Conservation (phyloP, 2,797 vertebrate genomes). For the Coracias cyanogaster region DNA sequence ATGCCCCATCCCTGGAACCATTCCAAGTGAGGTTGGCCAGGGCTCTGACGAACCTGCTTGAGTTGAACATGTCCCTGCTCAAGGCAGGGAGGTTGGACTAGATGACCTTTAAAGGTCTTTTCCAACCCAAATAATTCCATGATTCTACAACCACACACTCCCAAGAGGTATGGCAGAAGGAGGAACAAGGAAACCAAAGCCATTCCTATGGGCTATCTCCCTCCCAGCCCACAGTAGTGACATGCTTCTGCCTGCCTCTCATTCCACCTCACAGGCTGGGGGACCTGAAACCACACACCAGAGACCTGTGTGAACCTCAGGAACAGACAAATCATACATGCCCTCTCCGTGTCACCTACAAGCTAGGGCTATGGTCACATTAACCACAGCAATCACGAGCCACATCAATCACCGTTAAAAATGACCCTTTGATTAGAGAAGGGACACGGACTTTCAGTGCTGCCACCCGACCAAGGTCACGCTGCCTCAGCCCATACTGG, state of each 20-base stretch:
- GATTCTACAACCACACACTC: not conserved
- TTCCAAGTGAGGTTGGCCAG: not conserved
- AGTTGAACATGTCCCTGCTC: not conserved
- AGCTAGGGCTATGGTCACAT: not conserved
- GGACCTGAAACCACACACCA: accelerated
- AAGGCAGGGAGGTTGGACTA: not conserved
- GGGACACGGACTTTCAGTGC: not conserved
- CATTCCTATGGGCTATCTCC: not conserved
- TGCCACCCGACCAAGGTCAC: not conserved
- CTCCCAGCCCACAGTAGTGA: accelerated
- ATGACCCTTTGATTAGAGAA: not conserved
- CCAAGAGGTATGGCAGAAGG: not conserved
- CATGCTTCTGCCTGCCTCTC: accelerated
- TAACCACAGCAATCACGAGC: not conserved
- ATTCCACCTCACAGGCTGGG: accelerated
- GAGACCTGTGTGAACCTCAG: accelerated
- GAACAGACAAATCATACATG: not conserved
- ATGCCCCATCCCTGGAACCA: not conserved
- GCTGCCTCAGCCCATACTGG: accelerated
- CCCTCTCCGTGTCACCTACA: accelerated
- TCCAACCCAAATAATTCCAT: not conserved
- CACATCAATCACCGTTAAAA: not conserved
- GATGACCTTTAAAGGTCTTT: not conserved
- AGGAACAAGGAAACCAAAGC: not conserved
- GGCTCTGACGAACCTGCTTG: not conserved